Evolutionary conservation across 2,888 invertebrate genomes (phyloP).

Genomic region (Cephus pygmeus): DNA sequence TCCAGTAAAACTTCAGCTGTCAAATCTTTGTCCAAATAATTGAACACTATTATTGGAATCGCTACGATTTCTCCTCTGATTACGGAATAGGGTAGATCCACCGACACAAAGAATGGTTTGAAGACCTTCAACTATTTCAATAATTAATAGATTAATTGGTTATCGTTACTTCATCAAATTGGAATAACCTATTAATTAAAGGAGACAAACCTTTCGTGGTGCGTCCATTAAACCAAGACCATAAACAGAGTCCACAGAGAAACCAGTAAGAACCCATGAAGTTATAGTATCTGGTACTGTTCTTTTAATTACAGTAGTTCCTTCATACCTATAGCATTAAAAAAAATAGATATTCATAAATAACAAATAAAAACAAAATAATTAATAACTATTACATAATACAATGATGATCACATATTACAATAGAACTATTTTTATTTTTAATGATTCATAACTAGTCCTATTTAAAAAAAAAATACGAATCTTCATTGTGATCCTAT

Average conservation of each 20-base stretch:
- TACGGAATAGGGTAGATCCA: slow-evolving; percentile 89
- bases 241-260: slow-evolving; percentile 80
- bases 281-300: slow-evolving; percentile 85
- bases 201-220: slow-evolving; percentile 69
- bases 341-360: slow-evolving; percentile 4
- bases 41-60: slow-evolving; percentile 88
- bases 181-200: neutral
- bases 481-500: neutral
- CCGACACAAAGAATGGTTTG: slow-evolving; percentile 84
- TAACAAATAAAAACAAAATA: slow-evolving; percentile 13
- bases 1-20: slow-evolving; percentile 86
- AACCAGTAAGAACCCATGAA: slow-evolving; percentile 86
- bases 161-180: neutral
- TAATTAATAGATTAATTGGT: neutral
- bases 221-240: slow-evolving; percentile 82
- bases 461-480: neutral
- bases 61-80: slow-evolving; percentile 91
- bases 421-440: neutral
- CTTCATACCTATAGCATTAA: slow-evolving; percentile 66
- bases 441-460: neutral
- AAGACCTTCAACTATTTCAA: slow-evolving; percentile 74
- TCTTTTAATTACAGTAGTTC: slow-evolving; percentile 71
- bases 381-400: slow-evolving; percentile 2
- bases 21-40: slow-evolving; percentile 83
- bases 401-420: neutral